Conservation (phyloP, 1,140 invertebrate genomes). For the Orchesella cincta region DNA sequence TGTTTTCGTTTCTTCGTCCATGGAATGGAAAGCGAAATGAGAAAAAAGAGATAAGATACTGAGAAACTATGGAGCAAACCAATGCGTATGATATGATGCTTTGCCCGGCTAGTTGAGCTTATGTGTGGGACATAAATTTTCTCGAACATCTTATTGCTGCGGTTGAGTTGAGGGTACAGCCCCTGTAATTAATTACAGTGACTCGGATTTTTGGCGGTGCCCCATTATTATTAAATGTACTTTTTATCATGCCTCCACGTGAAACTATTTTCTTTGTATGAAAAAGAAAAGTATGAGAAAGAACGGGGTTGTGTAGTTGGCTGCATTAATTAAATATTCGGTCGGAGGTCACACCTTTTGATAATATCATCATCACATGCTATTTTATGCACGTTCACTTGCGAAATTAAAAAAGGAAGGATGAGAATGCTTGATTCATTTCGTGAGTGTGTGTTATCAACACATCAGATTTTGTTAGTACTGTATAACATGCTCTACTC, state of each 20-base stretch:
- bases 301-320: background rate
- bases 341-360: conserved; percentile 1
- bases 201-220: conserved; percentile 6
- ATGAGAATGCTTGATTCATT: background rate
- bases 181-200: conserved; percentile 26
- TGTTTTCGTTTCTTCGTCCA: background rate
- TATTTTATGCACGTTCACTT: background rate
- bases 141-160: background rate
- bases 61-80: too few relatives aligned
- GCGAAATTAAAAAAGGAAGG: background rate
- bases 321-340: conserved; percentile 11
- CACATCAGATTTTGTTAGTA: too few relatives aligned
- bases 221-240: background rate
- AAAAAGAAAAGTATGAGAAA: background rate
- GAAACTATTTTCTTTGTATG: background rate
- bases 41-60: background rate
- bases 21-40: background rate
- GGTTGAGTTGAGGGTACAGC: conserved; percentile 20
- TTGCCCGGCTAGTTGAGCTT: background rate
- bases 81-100: background rate
- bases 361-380: background rate
- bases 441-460: too few relatives aligned
- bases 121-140: background rate
- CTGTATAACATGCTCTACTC: too few relatives aligned
- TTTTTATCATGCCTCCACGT: background rate